Evolutionary conservation across 2,113 vertebrate species (phyloP).

Genomic region (Oreochromis spilurus): DNA sequence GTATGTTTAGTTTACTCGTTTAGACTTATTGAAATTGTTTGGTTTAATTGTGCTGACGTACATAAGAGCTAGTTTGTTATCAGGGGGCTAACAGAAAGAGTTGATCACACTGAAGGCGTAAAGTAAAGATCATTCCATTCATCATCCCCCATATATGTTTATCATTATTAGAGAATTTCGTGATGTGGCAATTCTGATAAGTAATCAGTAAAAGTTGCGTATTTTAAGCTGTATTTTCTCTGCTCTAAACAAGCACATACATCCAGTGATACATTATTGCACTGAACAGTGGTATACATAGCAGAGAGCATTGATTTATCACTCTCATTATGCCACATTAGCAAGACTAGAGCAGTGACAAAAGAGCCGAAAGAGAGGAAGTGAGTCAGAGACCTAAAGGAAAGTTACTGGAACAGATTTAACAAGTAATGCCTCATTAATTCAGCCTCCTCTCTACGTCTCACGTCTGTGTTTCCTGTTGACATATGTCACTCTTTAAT

Average conservation of each 20-base stretch:
- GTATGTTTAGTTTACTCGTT: neutral
- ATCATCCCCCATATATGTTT: neutral
- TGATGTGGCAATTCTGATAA: neutral
- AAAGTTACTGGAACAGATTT: constrained; percentile 16
- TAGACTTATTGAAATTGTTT: neutral
- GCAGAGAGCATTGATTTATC: constrained; percentile 26
- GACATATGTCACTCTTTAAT: constrained; percentile 50
- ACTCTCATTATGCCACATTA: constrained; percentile 40
- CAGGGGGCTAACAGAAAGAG: neutral
- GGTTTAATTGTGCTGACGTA: neutral
- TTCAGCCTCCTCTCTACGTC: constrained; percentile 11
- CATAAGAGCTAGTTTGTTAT: neutral
- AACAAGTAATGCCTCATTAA: constrained; percentile 26
- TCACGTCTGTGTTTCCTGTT: constrained; percentile 35
- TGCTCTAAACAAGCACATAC: neutral
- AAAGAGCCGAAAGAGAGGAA: constrained; percentile 18
- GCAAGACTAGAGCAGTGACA: constrained; percentile 9
- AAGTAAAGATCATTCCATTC: neutral
- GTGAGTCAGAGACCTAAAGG: neutral
- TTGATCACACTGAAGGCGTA: neutral
- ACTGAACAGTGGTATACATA: neutral
- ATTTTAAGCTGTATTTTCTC: neutral
- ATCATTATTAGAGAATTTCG: neutral
- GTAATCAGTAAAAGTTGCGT: neutral
- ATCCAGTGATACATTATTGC: neutral